Evolutionary conservation across 2,888 invertebrate genomes (phyloP).

Genomic region (Odontothrips loti): DNA sequence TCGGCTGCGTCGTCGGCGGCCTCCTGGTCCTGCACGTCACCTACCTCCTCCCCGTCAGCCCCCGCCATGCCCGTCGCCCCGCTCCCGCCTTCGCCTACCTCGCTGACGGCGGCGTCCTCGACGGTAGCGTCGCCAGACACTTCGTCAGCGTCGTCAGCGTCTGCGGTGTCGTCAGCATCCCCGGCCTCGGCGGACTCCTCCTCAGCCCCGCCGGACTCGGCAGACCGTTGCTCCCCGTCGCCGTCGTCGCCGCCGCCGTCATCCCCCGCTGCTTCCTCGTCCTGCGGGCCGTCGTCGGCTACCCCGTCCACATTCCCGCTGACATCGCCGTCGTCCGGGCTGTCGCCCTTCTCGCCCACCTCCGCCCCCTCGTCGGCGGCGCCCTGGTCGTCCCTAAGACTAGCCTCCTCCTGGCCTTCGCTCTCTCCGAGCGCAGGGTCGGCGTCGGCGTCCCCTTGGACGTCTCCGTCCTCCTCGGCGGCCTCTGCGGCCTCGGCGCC

Average conservation of each 20-base stretch:
- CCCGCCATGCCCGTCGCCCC: slow-evolving; percentile 8
- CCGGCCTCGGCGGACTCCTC: neutral
- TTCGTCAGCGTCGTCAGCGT: neutral
- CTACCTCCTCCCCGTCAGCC: neutral
- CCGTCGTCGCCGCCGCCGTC: neutral
- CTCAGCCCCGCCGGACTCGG: neutral
- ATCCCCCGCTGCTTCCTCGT: no score
- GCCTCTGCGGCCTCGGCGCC: neutral
- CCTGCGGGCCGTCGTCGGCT: no score
- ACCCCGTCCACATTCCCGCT: no score
- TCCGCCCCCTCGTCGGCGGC: neutral
- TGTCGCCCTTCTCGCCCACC: no score
- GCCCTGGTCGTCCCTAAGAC: neutral
- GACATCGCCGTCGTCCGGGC: no score
- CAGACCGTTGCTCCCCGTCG: neutral
- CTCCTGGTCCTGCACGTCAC: neutral
- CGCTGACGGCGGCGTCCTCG: neutral
- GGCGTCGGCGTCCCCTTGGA: neutral
- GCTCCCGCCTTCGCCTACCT: neutral
- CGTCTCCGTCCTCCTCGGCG: neutral
- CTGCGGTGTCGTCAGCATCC: neutral
- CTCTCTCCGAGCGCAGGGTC: neutral
- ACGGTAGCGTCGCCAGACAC: neutral
- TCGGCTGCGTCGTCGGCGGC: neutral
- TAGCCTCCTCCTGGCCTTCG: neutral